Evolutionary conservation across 1,140 invertebrate species (phyloP), one percentile per base, ranked within the genome.

Genomic region (Macrocentrus cingulum): DNA sequence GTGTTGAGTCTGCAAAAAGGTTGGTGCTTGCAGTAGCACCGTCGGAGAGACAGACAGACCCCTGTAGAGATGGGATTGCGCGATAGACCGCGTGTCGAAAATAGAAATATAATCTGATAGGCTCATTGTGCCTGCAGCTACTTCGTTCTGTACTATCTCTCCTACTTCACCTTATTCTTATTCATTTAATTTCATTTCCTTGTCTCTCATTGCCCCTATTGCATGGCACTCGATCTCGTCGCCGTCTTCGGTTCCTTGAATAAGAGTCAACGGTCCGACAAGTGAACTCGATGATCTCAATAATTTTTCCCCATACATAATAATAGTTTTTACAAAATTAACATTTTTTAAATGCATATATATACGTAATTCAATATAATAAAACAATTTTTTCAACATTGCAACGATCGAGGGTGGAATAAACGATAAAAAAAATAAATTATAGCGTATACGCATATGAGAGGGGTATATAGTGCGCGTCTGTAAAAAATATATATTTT

Each of bases 81-180:
- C 67, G 75, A 77, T 77, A 77, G 66, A 67, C 70, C 66, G 71
- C 71, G 74, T 76, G 75, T 77, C 76, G 76, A 79, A 79, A 79
- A 79, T 79, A 79, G 76, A 79, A 79, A 77, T 79, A 79, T 79
- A 79, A 79, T 79, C 76, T 76, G 76, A 77, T 79, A 76, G 76
- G 73, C 74, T 79, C 71, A 77, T 77, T 77, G 74, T 76, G 74
- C 75, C 74, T 54, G 55, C 61, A 76, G 74, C 73, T 66, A 72
- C 67, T 73, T 63, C 62, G 45, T 69, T 61, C 69, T 62, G 55
- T 56, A 50, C 61, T 56, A 20, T 18, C 13, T 51, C 41, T 52
- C 53, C 36, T 18, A 15, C 20, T 34, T 11, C 36, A 39, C 36
- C 36, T n/a, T 39, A 4, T 15, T 39, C 13, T 15, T 39, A 8